A percentile compares a stretch with the other conserved stretches of the same genome.
These are phyloP conservation scores for Pristionchus arcanus DNA, from an alignment of 2,888 invertebrate species.

Conservation along the genomic window DNA sequence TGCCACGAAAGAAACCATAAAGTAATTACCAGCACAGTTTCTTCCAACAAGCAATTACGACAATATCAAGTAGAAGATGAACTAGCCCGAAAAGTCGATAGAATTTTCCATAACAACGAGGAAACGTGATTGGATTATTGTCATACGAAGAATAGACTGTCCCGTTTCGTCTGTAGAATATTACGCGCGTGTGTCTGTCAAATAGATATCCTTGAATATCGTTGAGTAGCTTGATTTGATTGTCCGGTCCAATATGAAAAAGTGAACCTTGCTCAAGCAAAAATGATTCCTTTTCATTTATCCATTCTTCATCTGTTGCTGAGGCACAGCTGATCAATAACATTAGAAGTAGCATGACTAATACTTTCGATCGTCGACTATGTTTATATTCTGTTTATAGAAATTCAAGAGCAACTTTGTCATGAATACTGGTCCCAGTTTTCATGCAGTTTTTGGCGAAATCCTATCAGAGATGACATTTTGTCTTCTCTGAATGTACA, in stretches of 20 bases:
- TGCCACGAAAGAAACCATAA: background rate
- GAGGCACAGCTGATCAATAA: background rate
- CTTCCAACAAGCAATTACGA: background rate
- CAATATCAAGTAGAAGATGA: background rate
- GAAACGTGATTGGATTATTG: background rate
- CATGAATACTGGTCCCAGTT: too few species aligned
- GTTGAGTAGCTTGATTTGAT: background rate
- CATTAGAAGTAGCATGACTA: background rate
- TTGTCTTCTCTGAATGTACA: too few species aligned
- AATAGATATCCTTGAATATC: background rate
- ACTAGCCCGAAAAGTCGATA: background rate
- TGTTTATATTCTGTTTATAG: too few species aligned
- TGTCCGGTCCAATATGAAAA: background rate
- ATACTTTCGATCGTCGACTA: too few species aligned
- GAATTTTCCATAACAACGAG: background rate
- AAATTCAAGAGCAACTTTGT: too few species aligned
- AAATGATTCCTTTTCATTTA: too few species aligned
- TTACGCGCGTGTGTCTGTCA: background rate
- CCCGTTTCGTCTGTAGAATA: background rate
- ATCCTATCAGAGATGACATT: too few species aligned
- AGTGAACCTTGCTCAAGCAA: background rate
- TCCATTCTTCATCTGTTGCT: background rate
- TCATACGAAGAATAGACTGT: background rate
- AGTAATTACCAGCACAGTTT: background rate
- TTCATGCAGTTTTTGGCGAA: too few species aligned